Evolutionary conservation across 1,140 invertebrate species (phyloP).

Genomic region (Eueides isabella): DNA sequence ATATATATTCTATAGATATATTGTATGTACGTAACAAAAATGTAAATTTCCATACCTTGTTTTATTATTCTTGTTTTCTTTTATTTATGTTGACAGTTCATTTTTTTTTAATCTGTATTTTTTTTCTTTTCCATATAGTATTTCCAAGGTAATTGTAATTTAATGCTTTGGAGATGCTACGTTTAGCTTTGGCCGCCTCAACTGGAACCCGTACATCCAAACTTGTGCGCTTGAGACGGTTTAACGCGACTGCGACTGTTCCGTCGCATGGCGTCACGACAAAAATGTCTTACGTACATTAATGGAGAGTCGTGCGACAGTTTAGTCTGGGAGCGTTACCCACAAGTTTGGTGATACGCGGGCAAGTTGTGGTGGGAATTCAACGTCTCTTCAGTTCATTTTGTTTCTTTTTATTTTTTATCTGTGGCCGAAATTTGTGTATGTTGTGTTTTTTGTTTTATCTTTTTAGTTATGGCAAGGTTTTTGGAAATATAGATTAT

Average conservation of each 20-base stretch:
- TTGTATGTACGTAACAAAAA: not conserved
- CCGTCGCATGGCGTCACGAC: constrained; percentile 41
- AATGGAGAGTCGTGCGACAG: constrained; percentile 43
- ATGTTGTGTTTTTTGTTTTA: constrained; percentile 21
- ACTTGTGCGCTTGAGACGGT: constrained; percentile 73
- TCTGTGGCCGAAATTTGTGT: constrained; percentile 11
- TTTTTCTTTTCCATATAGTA: constrained; percentile 42
- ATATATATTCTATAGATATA: no score
- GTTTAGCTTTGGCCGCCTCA: constrained; percentile 65
- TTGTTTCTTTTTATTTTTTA: constrained; percentile 34
- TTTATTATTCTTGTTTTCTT: not conserved
- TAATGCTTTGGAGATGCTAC: constrained; percentile 38
- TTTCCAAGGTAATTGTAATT: constrained; percentile 30
- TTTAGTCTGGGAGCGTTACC: constrained; percentile 48
- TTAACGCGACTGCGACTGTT: constrained; percentile 53
- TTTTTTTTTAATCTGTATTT: constrained; percentile 3
- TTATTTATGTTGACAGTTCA: not conserved
- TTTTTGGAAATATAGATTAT: not conserved
- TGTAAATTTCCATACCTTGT: constrained; percentile 5
- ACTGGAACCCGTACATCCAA: constrained; percentile 81
- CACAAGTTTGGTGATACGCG: constrained; percentile 81
- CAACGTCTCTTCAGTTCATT: constrained; percentile 57
- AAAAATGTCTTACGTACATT: constrained; percentile 11
- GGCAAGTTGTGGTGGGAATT: constrained; percentile 77
- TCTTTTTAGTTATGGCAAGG: constrained; percentile 18